phyloP scores from a whole-genome alignment of 2,888 invertebrate genomes.

The Aspidiotus destructor region DNA sequence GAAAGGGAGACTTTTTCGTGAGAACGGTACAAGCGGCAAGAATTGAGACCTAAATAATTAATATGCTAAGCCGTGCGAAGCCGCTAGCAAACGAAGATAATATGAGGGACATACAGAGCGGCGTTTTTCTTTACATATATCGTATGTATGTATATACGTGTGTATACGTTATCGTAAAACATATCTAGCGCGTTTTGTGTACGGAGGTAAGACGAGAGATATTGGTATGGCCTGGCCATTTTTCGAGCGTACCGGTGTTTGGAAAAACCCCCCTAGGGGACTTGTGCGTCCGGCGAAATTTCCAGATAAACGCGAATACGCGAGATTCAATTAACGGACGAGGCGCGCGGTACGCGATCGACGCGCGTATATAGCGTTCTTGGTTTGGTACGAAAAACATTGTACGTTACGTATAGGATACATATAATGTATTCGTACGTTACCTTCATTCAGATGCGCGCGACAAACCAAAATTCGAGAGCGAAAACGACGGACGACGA shows the following conservation, averaged over 20 bases:
- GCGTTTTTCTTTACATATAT: constrained; percentile 12
- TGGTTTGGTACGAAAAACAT: too few relatives aligned
- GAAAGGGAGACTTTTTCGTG: constrained; percentile 1
- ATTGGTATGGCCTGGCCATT: constrained; percentile 18
- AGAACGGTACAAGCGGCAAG: constrained; percentile 22
- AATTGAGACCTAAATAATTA: constrained; percentile 29
- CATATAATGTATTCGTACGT: too few relatives aligned
- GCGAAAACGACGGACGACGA: neutral
- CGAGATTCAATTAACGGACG: constrained; percentile 1
- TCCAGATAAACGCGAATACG: neutral
- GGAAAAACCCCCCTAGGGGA: neutral
- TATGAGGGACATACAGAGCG: constrained; percentile 19
- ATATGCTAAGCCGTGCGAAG: constrained; percentile 28
- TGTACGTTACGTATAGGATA: too few relatives aligned
- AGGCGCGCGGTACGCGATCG: neutral
- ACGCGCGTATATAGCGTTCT: neutral
- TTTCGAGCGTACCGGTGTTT: neutral
- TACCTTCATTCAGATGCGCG: too few relatives aligned
- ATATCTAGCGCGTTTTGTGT: too few relatives aligned
- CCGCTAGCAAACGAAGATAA: constrained; percentile 18
- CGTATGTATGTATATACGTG: neutral
- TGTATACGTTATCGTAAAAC: too few relatives aligned
- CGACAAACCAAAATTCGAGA: neutral
- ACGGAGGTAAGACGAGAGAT: constrained; percentile 21
- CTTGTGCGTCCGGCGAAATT: neutral